Base-by-base conservation (phyloP, 2,888 invertebrate species). In the Xylota segnis region DNA sequence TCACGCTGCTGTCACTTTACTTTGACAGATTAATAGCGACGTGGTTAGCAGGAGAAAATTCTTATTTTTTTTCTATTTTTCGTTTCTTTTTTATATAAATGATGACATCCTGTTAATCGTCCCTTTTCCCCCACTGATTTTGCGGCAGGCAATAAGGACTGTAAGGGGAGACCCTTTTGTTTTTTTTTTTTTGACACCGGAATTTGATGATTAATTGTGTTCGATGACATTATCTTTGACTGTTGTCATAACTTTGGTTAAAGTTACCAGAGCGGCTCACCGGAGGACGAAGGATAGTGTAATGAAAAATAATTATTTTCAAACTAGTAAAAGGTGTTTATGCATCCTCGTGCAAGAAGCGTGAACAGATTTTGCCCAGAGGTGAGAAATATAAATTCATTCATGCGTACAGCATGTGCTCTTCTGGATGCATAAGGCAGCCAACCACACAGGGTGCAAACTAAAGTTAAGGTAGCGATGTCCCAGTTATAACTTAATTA, bases 1-100 rank as follows among this genome's bases (percentile, higher is more conserved):
- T 84, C 84, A 79, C 71, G 71, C 70, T 75, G 84, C 84, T 84
- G 75, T 84, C 84, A 84, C 84, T 79, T 84, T 79, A 75, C 70
- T 84, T 84, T 84, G 84, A 79, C 84, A 84, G 79, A 84, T 84
- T 84, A 84, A 84, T 84, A 84, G 75, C 75, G 75, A 84, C 79
- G 70, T 79, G 84, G 84, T 76, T 79, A 75, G 79, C 58, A 71
- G 40, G 45, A 70, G 75, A 12, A 65, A 70, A 58, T 71, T 43
- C 5, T 18, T 56, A 40, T 70, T 37, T 32, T 40, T 12, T 56
- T 58, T 56, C n/a, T 52, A 40, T 47, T 18, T 40, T 50, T 45
- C 5, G 14, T 63, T 5, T 47, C n/a, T 9, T 65, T 50, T 34
- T 43, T 45, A 29, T 63, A 75, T 63, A 65, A 65, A 79, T 63